Percentiles rank a stretch among this genome's conserved stretches.
Evolutionary conservation across 2,113 vertebrate genomes (phyloP).

Genomic region (Microtus richardsoni): DNA sequence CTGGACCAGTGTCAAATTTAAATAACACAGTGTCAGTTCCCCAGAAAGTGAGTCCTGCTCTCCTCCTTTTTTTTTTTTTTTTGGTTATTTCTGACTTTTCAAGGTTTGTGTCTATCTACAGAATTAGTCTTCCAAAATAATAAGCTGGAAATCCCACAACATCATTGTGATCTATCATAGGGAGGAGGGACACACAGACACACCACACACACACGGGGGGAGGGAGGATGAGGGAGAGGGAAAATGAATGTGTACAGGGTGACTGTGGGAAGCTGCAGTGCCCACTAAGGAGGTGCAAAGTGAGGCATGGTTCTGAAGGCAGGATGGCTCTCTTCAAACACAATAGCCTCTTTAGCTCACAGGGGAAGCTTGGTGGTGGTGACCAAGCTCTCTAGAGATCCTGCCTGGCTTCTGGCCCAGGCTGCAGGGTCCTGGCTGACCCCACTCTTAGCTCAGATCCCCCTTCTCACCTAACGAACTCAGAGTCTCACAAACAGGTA

Average conservation of each 20-base stretch:
- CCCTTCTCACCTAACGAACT: not conserved
- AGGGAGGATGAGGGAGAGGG: not conserved
- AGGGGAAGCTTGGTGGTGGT: not conserved
- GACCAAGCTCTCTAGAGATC: not conserved
- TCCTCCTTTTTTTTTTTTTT: constrained; percentile 40
- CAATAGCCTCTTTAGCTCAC: not conserved
- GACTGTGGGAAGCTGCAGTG: not conserved
- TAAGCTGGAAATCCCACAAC: not conserved
- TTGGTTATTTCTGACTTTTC: constrained; percentile 34
- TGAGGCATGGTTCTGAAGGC: not conserved
- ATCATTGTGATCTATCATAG: not conserved
- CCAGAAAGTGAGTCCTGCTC: not conserved
- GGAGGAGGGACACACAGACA: not conserved
- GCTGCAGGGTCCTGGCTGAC: not conserved
- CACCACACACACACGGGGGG: not conserved
- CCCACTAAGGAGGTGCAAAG: not conserved
- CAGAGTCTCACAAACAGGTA: constrained; percentile 74
- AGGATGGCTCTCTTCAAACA: not conserved
- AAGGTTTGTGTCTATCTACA: not conserved
- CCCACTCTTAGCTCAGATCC: not conserved
- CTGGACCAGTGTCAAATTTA: not conserved
- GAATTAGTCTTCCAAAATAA: not conserved
- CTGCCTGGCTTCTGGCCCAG: not conserved
- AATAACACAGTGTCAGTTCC: not conserved
- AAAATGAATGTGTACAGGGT: not conserved